Conservation (phyloP, 2,888 invertebrate genomes). For the Drosophila setosimentum region DNA sequence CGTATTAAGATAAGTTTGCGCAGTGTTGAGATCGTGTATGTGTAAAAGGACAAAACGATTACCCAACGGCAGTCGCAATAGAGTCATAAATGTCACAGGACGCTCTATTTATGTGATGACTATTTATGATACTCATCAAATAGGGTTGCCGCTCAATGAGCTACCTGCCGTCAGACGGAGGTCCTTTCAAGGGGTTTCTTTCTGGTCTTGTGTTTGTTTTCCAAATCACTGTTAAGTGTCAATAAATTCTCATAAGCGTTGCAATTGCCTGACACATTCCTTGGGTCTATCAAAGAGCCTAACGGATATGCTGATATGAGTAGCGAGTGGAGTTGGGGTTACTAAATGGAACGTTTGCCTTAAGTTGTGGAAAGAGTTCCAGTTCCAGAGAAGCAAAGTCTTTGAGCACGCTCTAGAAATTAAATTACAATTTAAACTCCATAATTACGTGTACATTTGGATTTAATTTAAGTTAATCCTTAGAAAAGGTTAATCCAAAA, state of each 20-base stretch:
- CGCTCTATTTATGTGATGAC: conserved; percentile 82
- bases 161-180: conserved; percentile 38
- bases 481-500: conserved; percentile 23
- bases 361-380: conserved; percentile 56
- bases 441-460: not conserved
- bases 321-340: not conserved
- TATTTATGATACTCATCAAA: conserved; percentile 76
- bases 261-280: conserved; percentile 70
- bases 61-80: conserved; percentile 58
- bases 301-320: conserved; percentile 53
- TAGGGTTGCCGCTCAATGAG: conserved; percentile 7
- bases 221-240: conserved; percentile 66
- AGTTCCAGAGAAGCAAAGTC: conserved; percentile 39
- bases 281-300: conserved; percentile 43
- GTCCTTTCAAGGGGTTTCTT: conserved; percentile 17
- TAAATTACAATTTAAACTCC: not conserved
- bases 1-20: conserved; percentile 76
- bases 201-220: conserved; percentile 40
- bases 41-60: conserved; percentile 52
- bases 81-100: conserved; percentile 81
- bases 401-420: conserved; percentile 17
- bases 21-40: not conserved
- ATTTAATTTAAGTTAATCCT: conserved; percentile 19
- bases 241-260: conserved; percentile 75
- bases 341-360: conserved; percentile 31